Conservation (phyloP, 2,113 vertebrate genomes). For the Alectura lathami region DNA sequence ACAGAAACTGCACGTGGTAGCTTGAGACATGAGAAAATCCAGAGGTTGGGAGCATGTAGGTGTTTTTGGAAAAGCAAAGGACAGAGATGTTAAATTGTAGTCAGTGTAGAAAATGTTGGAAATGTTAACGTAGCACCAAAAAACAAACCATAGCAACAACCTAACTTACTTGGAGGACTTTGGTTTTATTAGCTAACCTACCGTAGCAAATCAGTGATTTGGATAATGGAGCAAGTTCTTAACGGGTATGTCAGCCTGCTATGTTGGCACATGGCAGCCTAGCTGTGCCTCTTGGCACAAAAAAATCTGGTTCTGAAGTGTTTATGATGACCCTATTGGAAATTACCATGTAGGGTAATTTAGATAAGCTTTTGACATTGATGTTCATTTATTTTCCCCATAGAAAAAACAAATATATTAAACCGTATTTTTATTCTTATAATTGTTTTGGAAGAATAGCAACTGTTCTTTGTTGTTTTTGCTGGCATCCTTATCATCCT, state of each 20-base stretch:
- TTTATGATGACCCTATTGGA: not conserved
- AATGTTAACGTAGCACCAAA: not conserved
- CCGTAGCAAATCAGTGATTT: not conserved
- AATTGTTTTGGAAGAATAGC: not conserved
- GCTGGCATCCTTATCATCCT: not conserved
- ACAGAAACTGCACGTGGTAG: not conserved
- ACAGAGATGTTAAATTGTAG: not conserved
- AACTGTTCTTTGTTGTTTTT: not conserved
- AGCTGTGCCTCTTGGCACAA: not conserved
- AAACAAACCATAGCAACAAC: not conserved
- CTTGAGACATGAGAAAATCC: not conserved
- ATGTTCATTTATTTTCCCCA: not conserved
- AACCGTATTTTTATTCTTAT: not conserved
- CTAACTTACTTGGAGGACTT: not conserved
- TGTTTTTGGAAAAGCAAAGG: not conserved
- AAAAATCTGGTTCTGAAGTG: not conserved
- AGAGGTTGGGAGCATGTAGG: not conserved
- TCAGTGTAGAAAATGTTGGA: not conserved
- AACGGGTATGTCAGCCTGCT: not conserved
- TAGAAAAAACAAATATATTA: not conserved
- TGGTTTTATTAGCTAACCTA: not conserved
- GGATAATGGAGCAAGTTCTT: not conserved
- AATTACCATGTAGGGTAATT: not conserved
- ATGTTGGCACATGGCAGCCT: not conserved
- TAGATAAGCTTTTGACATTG: not conserved